Evolutionary conservation across 2,797 vertebrate species (phyloP), one percentile per base, ranked within the genome.

Genomic region (Sternotherus odoratus): DNA sequence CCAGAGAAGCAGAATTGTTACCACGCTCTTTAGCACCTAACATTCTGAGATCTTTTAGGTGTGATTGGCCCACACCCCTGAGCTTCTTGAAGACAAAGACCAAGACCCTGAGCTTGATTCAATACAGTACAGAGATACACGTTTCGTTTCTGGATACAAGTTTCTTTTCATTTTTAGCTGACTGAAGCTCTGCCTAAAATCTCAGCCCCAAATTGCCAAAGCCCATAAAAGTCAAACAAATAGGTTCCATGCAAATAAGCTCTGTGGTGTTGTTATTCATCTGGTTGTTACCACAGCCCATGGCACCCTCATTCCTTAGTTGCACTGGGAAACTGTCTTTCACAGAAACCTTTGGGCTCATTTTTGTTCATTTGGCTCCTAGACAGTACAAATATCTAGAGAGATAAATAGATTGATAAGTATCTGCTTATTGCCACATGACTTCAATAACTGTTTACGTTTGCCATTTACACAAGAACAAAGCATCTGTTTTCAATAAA

Each of bases 151-250:
- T n/a, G 87, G 85, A 77, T 53, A 92, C 54, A 79, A 96, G 79
- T 21, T 82, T 88, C 79, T 95, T 87, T 95, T 95, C 91, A 48
- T 77, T 92, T 82, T 85, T 74, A 77, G 53, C 43, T 30, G 86
- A 88, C 48, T 93, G 93, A 95, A 97, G 87, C 63, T 4, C 60
- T 93, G 95, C 95, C 92, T 28, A 89, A 95, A 93, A 87, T 95
- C 92, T 86, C 33, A 0, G 57, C 85, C 84, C 63, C 75, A 74
- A 91, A 91, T 93, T 93, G 77, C 90, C 81, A 88, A 90, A 82
- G 72, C 46, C 6, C 90, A 83, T 26, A 85, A 79, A 82, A 89
- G 63, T 19, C 66, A 74, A 94, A 82, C 39, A 92, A 95, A 95
- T 91, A 33, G 93, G 93, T 90, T 81, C 92, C 96, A 84, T 81